Conservation (phyloP, 2,797 vertebrate genomes). For the Poliocrania exsul region DNA sequence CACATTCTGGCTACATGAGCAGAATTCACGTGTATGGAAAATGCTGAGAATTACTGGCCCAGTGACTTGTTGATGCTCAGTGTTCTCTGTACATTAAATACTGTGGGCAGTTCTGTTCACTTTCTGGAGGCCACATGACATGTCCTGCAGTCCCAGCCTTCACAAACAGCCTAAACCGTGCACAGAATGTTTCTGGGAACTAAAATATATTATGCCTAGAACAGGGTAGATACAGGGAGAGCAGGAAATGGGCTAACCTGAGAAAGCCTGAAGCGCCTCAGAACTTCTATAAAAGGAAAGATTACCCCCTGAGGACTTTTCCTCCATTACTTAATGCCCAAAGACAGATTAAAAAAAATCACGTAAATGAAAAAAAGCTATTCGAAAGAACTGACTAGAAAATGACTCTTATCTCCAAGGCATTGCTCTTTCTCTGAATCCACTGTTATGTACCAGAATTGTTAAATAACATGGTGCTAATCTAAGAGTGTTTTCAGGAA, state of each 20-base stretch:
- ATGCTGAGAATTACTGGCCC: not conserved
- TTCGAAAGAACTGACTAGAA: not conserved
- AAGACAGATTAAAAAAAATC: slow-evolving; percentile 27
- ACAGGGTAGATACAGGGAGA: not conserved
- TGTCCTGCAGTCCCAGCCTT: not conserved
- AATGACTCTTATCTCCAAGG: slow-evolving; percentile 21
- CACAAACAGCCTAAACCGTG: not conserved
- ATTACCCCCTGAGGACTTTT: slow-evolving; percentile 16
- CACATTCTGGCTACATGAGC: not conserved
- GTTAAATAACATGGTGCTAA: slow-evolving; percentile 33
- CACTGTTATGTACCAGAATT: slow-evolving; percentile 21
- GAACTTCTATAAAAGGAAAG: slow-evolving; percentile 28
- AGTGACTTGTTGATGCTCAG: not conserved
- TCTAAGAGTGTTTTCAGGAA: slow-evolving; percentile 16
- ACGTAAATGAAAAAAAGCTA: slow-evolving; percentile 18
- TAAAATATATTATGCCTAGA: not conserved
- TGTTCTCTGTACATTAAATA: not conserved
- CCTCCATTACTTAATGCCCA: slow-evolving; percentile 44
- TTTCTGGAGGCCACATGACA: not conserved
- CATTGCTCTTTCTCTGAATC: slow-evolving; percentile 30
- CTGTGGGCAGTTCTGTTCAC: not conserved
- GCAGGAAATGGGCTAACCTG: not conserved
- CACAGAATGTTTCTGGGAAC: not conserved
- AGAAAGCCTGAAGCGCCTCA: not conserved
- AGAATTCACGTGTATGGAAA: not conserved